Base-by-base conservation (phyloP, 2,797 vertebrate species). In the Lepilemur septentrionalis region DNA sequence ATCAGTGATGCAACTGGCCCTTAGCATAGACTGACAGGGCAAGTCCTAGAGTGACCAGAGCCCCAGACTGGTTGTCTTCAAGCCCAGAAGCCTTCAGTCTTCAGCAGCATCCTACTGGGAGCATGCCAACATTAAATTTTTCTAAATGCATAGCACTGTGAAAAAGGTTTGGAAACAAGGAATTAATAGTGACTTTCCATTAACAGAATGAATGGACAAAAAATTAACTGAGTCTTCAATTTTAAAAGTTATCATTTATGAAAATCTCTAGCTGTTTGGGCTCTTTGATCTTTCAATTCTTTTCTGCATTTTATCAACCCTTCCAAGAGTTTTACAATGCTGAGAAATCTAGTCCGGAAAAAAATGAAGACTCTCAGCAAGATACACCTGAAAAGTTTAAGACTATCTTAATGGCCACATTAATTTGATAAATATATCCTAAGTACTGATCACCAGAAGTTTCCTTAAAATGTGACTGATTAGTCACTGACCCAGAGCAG, bases 391-490 rank as follows among this genome's bases (percentile, higher is more conserved):
- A 87, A 94, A 97, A 90, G 5, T 75, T 69, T 93, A 96, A 93
- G 28, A 78, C 18, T 73, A 83, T 17, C 55, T 94, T 57, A 95
- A 86, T 0, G 86, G 52, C 38, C 48, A 92, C n/a, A 59, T 97
- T 96, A 88, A 79, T 57, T 86, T 90, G n/a, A 11, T 78, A 90
- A 88, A 79, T 50, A 88, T n/a, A 95, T 41, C 38, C 50, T 83
- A 12, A 87, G 7, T 30, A 57, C 43, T 75, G 52, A 80, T 84
- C 80, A 91, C 50, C 70, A 95, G 38, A 95, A 85, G 75, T 89
- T 46, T 82, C 63, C 41, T 95, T 95, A 86, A 91, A 94, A 90
- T 89, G 35, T 85, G 57, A 94, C n/a, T 25, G 12, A 91, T 85
- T 76, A 72, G 20, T 89, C 61, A 50, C 10, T 86, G 15, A 91